These are phyloP conservation scores for Diarsia brunnea DNA, from an alignment of 2,888 invertebrate genomes.

Conservation along the genomic window DNA sequence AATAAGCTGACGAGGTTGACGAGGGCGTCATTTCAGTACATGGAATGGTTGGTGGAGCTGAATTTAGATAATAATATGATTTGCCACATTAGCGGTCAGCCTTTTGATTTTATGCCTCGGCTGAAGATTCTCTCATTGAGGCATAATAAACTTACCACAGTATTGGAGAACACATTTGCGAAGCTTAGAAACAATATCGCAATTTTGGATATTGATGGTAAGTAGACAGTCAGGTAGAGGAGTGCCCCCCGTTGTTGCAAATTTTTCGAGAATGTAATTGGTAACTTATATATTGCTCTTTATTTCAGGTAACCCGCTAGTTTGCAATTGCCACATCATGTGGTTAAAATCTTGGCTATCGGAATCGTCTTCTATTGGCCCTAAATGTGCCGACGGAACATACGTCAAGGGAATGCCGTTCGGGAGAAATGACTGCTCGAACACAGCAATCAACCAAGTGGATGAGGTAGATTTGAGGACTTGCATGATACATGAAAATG, in stretches of 20 bases:
- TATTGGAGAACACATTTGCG: slow-evolving; percentile 94
- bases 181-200: slow-evolving; percentile 95
- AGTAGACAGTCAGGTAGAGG: slow-evolving; percentile 62
- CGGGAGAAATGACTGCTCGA: slow-evolving; percentile 92
- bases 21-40: slow-evolving; percentile 92
- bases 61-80: slow-evolving; percentile 96
- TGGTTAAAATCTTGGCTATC: slow-evolving; percentile 96
- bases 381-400: slow-evolving; percentile 95
- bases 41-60: slow-evolving; percentile 97
- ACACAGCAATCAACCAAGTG: slow-evolving; percentile 69
- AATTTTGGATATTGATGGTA: slow-evolving; percentile 96
- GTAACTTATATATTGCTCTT: slow-evolving; percentile 10
- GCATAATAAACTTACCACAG: slow-evolving; percentile 94
- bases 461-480: slow-evolving; percentile 91
- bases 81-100: slow-evolving; percentile 94
- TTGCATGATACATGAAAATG: slow-evolving; percentile 92
- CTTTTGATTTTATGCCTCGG: slow-evolving; percentile 96
- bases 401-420: slow-evolving; percentile 94
- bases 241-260: background rate
- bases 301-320: slow-evolving; percentile 94
- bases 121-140: slow-evolving; percentile 94
- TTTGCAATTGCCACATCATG: slow-evolving; percentile 95
- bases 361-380: slow-evolving; percentile 94
- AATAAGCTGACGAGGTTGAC: slow-evolving; percentile 94
- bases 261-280: background rate